Conservation (phyloP, 2,797 vertebrate species). For the Valencia hispanica region DNA sequence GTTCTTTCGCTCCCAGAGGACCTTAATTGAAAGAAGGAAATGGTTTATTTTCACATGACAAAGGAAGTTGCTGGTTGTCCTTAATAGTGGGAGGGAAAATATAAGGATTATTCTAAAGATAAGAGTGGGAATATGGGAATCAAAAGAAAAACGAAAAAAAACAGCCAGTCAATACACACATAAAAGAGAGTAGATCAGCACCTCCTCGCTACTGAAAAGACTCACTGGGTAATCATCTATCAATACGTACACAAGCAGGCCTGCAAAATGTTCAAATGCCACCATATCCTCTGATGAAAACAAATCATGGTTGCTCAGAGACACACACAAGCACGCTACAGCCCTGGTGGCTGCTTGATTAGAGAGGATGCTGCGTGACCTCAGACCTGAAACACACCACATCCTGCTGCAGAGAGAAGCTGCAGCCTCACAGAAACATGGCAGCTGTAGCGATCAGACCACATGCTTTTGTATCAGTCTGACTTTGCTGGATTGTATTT, state of each 20-base stretch:
- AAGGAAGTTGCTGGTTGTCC: neutral
- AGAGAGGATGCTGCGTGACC: conserved; percentile 61
- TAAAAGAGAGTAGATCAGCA: conserved; percentile 1
- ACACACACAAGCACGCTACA: conserved; percentile 33
- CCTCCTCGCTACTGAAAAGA: conserved; percentile 1
- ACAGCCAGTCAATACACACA: neutral
- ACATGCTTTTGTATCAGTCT: neutral
- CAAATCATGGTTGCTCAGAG: conserved; percentile 56
- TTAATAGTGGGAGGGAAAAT: neutral
- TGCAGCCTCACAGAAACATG: conserved; percentile 36
- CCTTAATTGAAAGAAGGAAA: neutral
- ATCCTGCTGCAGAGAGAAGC: conserved; percentile 50
- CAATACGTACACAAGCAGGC: conserved; percentile 17
- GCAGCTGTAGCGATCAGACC: conserved; percentile 18
- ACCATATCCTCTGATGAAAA: conserved; percentile 37
- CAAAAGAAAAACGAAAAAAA: neutral
- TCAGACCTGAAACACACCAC: conserved; percentile 47
- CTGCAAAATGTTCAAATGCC: conserved; percentile 48
- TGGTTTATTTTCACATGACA: conserved; percentile 1
- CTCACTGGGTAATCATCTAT: conserved; percentile 5
- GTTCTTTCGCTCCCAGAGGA: neutral
- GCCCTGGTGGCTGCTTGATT: conserved; percentile 55
- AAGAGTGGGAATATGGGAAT: neutral
- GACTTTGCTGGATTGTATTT: conserved; percentile 14
- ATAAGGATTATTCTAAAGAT: neutral